These are phyloP conservation scores for Planiliza haematocheilus DNA, from an alignment of 2,113 vertebrate genomes.

Conservation along the genomic window DNA sequence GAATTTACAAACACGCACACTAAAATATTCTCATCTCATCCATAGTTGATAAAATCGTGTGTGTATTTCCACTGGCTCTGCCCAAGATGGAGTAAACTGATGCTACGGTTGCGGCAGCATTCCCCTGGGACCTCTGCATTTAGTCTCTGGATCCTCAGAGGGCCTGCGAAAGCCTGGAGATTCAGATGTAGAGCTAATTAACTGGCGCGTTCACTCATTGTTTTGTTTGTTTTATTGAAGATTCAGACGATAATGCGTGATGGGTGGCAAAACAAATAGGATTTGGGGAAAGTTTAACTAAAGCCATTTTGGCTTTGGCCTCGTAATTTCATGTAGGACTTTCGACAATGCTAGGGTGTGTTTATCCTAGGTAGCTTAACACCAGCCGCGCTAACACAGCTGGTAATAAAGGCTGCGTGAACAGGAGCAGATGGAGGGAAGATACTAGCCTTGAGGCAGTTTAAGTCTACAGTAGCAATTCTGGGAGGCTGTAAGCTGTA, in stretches of 20 bases:
- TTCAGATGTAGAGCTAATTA: conserved; percentile 45
- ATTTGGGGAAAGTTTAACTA: neutral
- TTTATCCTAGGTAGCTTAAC: too few species aligned
- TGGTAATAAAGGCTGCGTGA: neutral
- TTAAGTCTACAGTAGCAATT: neutral
- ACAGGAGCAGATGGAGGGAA: neutral
- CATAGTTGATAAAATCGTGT: conserved; percentile 68
- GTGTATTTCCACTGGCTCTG: conserved; percentile 33
- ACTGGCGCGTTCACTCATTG: conserved; percentile 17
- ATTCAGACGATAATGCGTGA: conserved; percentile 24
- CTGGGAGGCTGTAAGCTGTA: neutral
- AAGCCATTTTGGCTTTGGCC: neutral
- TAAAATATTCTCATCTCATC: conserved; percentile 53
- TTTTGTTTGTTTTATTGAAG: conserved; percentile 46
- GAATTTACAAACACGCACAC: conserved; percentile 55
- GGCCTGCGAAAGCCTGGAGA: conserved; percentile 21
- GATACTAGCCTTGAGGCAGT: conserved; percentile 11
- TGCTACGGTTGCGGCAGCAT: conserved; percentile 42
- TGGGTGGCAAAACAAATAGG: neutral
- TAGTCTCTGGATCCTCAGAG: conserved; percentile 41
- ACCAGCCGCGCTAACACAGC: too few species aligned
- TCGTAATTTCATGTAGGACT: too few species aligned
- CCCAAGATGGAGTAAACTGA: conserved; percentile 48
- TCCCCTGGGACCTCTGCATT: conserved; percentile 31
- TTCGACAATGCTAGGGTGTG: too few species aligned